Percentiles rank a stretch among this genome's conserved stretches.
phyloP scores from a whole-genome alignment of 2,888 invertebrate species.

The Serripes groenlandicus region DNA sequence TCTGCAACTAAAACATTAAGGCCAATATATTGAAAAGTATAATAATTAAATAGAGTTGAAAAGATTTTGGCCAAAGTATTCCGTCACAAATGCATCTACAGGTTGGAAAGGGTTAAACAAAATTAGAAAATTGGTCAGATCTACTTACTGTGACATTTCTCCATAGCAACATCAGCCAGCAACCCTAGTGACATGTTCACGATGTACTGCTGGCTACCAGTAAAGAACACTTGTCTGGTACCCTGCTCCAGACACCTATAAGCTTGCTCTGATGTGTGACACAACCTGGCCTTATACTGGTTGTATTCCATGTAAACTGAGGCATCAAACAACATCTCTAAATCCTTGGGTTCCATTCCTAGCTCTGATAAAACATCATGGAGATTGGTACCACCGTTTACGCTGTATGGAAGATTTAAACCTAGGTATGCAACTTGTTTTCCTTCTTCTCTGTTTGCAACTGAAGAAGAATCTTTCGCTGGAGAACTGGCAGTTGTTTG shows the following conservation, averaged over 20 bases:
- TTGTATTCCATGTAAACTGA: slow-evolving; percentile 10
- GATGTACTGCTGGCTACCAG: slow-evolving; percentile 40
- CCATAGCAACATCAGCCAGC: slow-evolving; percentile 24
- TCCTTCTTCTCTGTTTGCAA: not conserved
- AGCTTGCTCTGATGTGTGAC: slow-evolving; percentile 21
- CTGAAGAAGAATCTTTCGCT: not conserved
- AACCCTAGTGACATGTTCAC: slow-evolving; percentile 20
- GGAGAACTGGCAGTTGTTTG: not conserved
- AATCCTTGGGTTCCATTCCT: not conserved
- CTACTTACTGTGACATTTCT: slow-evolving; percentile 41
- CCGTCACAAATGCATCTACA: too few relatives aligned
- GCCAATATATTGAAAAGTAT: too few relatives aligned
- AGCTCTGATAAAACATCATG: not conserved
- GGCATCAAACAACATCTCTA: slow-evolving; percentile 12
- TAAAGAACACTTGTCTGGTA: slow-evolving; percentile 21
- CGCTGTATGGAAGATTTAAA: slow-evolving; percentile 1
- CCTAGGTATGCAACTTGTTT: not conserved
- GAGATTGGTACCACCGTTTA: not conserved
- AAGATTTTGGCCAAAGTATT: too few relatives aligned
- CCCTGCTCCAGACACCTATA: slow-evolving; percentile 34
- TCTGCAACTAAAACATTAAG: too few relatives aligned
- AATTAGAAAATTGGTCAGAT: too few relatives aligned
- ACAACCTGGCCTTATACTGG: slow-evolving; percentile 26
- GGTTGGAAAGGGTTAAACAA: too few relatives aligned
- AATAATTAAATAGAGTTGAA: too few relatives aligned